Percentiles rank a stretch among this genome's conserved stretches.
Conservation (phyloP, 2,113 vertebrate species). For the Pterophyllum scalare region DNA sequence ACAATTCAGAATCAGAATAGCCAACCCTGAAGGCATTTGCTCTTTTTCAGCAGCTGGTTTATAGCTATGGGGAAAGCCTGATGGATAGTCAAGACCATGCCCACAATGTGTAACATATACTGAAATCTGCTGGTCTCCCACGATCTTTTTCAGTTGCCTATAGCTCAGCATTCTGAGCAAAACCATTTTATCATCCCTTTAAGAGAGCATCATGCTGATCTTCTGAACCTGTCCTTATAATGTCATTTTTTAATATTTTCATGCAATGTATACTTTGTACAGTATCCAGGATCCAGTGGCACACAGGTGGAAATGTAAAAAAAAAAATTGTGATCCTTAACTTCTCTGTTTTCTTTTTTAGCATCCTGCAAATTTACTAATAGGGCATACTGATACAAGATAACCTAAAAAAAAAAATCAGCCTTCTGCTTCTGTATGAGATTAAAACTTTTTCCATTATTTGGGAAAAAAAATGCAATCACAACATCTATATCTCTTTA, state of each 20-base stretch:
- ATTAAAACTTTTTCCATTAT: constrained; percentile 25
- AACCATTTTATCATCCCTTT: background rate
- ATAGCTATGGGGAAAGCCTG: background rate
- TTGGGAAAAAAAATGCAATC: background rate
- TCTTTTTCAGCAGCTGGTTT: constrained; percentile 20
- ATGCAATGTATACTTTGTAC: background rate
- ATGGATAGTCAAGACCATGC: constrained; percentile 2
- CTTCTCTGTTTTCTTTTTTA: background rate
- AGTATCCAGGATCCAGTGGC: background rate
- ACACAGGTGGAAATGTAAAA: background rate
- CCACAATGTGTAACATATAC: background rate
- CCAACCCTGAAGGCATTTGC: constrained; percentile 13
- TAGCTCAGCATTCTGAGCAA: background rate
- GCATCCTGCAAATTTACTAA: background rate
- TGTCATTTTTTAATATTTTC: background rate
- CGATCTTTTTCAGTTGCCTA: background rate
- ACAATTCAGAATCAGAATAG: constrained; percentile 23
- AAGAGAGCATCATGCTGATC: constrained; percentile 26
- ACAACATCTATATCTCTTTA: constrained; percentile 32
- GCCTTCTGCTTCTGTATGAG: background rate
- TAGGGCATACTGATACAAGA: background rate
- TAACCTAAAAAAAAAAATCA: background rate
- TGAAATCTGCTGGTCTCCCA: background rate
- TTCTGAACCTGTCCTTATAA: constrained; percentile 2
- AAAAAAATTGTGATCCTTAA: background rate